Evolutionary conservation across 2,888 invertebrate genomes (phyloP).

Genomic region (Synanthedon vespiformis): DNA sequence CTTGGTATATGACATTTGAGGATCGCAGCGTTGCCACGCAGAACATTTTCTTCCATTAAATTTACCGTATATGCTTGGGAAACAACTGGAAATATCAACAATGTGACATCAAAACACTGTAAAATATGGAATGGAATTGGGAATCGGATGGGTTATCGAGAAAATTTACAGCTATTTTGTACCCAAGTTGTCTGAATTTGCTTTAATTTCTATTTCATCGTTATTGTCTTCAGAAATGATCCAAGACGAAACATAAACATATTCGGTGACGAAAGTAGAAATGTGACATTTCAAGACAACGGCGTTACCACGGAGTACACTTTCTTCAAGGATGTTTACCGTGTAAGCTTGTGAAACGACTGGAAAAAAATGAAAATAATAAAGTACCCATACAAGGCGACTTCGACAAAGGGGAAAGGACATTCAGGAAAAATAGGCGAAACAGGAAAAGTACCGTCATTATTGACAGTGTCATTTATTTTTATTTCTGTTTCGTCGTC

Average conservation of each 20-base stretch:
- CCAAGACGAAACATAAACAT: constrained; percentile 89
- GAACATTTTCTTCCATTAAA: constrained; percentile 92
- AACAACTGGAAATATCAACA: constrained; percentile 79
- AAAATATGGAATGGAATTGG: neutral
- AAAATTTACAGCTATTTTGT: constrained; percentile 9
- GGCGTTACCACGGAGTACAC: constrained; percentile 89
- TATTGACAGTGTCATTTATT: constrained; percentile 30
- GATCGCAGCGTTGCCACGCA: constrained; percentile 89
- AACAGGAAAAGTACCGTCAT: constrained; percentile 35
- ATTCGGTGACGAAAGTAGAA: constrained; percentile 92
- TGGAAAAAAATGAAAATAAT: constrained; percentile 53
- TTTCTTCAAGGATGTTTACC: constrained; percentile 92
- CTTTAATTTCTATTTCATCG: constrained; percentile 59
- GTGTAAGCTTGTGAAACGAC: constrained; percentile 91
- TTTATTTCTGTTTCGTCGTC: constrained; percentile 44
- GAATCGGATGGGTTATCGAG: neutral
- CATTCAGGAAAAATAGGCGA: neutral
- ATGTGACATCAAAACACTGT: neutral
- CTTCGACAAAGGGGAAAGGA: neutral
- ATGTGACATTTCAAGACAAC: constrained; percentile 93
- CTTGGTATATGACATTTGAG: constrained; percentile 94
- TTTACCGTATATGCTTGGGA: constrained; percentile 89
- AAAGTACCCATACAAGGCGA: no score
- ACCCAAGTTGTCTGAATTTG: constrained; percentile 48
- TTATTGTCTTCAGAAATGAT: constrained; percentile 78